Evolutionary conservation across 2,888 invertebrate species (phyloP).

Genomic region (Nowickia ferox): DNA sequence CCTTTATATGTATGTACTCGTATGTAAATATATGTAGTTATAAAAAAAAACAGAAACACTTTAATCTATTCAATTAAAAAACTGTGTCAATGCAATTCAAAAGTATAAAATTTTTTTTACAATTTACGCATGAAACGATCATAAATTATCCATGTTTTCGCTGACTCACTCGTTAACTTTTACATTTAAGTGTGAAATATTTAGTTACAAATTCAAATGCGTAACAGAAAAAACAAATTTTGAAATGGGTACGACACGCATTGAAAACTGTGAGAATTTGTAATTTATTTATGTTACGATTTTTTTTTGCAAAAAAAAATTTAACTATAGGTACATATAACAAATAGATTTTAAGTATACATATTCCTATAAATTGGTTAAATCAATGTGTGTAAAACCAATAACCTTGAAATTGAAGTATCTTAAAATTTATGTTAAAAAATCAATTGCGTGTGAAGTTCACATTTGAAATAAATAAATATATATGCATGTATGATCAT

Average conservation of each 20-base stretch:
- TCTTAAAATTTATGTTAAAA: constrained; percentile 50
- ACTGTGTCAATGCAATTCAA: constrained; percentile 68
- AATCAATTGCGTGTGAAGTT: constrained; percentile 53
- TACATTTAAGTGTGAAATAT: constrained; percentile 51
- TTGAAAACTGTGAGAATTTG: constrained; percentile 32
- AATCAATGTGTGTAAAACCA: constrained; percentile 53
- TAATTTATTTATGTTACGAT: constrained; percentile 16
- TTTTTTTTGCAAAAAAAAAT: constrained; percentile 39
- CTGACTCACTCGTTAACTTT: constrained; percentile 9
- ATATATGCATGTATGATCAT: background rate
- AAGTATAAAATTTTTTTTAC: constrained; percentile 35
- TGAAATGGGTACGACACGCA: background rate
- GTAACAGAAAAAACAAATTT: constrained; percentile 15
- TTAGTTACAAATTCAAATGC: constrained; percentile 63
- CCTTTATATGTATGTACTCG: background rate
- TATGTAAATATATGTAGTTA: too few relatives aligned
- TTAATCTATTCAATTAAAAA: constrained; percentile 58
- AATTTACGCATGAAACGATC: constrained; percentile 65
- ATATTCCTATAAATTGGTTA: background rate
- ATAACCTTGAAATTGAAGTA: constrained; percentile 55
- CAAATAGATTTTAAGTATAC: constrained; percentile 22
- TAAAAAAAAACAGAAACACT: constrained; percentile 2
- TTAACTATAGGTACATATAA: background rate
- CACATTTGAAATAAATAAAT: background rate
- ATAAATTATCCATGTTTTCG: constrained; percentile 48